These are phyloP conservation scores for Bufo gargarizans DNA, from an alignment of 2,113 vertebrate genomes.

Conservation along the genomic window DNA sequence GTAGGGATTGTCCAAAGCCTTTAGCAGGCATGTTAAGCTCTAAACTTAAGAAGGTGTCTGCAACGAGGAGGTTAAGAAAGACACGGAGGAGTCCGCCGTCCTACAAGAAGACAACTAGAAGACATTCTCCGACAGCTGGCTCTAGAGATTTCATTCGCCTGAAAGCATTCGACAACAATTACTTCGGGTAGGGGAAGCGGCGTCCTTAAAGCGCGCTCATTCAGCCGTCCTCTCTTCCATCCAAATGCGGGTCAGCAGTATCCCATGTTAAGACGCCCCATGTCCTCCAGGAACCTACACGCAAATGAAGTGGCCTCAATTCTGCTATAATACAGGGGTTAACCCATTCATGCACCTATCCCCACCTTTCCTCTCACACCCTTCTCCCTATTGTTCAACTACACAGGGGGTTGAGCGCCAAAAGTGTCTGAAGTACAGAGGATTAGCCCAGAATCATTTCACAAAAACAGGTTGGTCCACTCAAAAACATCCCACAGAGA, in stretches of 20 bases:
- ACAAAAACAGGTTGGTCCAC: background rate
- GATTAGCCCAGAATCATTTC: too few species aligned
- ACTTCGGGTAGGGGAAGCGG: constrained; percentile 18
- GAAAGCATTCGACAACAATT: constrained; percentile 49
- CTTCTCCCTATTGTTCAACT: background rate
- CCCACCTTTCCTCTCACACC: background rate
- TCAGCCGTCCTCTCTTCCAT: constrained; percentile 28
- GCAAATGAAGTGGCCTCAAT: background rate
- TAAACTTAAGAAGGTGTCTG: background rate
- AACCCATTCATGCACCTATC: background rate
- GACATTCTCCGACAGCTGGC: constrained; percentile 37
- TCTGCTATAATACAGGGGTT: background rate
- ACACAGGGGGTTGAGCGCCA: background rate
- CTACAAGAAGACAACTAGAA: background rate
- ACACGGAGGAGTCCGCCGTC: background rate
- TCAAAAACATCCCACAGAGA: background rate
- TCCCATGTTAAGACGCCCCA: constrained; percentile 1
- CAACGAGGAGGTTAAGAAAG: background rate
- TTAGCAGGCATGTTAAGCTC: background rate
- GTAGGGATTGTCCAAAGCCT: too few species aligned
- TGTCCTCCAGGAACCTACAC: background rate
- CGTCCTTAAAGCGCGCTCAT: background rate
- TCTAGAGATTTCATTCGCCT: constrained; percentile 37
- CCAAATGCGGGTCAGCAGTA: constrained; percentile 29
- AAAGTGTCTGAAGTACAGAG: background rate